Base-by-base conservation (phyloP, 2,797 vertebrate genomes). In the Enteromius paludinosus region DNA sequence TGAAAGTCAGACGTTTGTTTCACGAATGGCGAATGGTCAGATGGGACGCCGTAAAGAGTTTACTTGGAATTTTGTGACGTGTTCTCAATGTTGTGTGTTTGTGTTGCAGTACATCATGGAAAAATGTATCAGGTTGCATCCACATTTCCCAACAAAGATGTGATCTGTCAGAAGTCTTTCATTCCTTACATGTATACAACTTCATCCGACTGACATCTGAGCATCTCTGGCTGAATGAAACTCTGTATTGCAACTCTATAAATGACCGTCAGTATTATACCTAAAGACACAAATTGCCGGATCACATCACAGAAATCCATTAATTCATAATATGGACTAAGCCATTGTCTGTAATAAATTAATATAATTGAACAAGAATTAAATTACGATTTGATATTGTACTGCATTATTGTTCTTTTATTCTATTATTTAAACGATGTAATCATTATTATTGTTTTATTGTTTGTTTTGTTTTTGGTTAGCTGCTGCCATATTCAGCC, bases 91-190 rank as follows among this genome's bases (percentile, higher is more conserved):
- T 54, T 25, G 23, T 78, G 49, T 69, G 30, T 72, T 72, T 83
- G 17, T 83, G 25, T 85, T 54, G 18, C 88, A 93, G 92, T 81
- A 83, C 59, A 79, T 88, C 87, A 11, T 94, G 94, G 94, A 75
- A 82, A 86, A 89, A 93, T 7, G 92, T 94, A 1, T 38, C 89
- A 0, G 89, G 89, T 85, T 95, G 94, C 20, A 59, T 92, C 35
- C 81, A 88, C 86, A 83, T 94, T 30, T 89, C 88, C 0, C 89
- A 88, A 23, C 84, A 4, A 5, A 90, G 72, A 71, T 95, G 94
- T 23, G 91, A 95, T 80, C 35, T 94, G 54, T 92, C 92, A 43
- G 86, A 20, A 28, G 87, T 77, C 69, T 92, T 95, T 64, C 75
- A 82, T 0, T 76, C 88, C 76, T 87, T 90, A 3, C 47, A 90